Conservation (phyloP, 1,140 invertebrate species). For the Pemphigus obesinymphae region DNA sequence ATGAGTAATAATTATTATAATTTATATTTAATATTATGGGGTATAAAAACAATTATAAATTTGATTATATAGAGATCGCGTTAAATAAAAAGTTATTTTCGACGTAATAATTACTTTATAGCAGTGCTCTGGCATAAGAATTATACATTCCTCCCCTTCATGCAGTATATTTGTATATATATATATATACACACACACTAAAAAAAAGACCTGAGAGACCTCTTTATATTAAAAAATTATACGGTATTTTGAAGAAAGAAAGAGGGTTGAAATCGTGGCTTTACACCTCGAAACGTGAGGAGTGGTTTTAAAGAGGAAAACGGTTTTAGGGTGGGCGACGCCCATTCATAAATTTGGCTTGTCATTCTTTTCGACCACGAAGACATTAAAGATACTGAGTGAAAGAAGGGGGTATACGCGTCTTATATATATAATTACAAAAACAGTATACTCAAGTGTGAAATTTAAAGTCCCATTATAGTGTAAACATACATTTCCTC, state of each 20-base stretch:
- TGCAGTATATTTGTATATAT: neutral
- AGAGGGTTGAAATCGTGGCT: neutral
- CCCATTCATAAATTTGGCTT: constrained; percentile 30
- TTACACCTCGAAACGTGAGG: constrained; percentile 19
- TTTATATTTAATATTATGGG: no score
- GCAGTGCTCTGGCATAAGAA: neutral
- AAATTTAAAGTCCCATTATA: neutral
- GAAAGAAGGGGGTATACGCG: neutral
- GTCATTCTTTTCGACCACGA: constrained; percentile 17
- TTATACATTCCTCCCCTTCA: neutral
- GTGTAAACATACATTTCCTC: neutral
- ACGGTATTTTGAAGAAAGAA: constrained; percentile 2
- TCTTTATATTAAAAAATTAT: constrained; percentile 31
- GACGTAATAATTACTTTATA: neutral
- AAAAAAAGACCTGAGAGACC: neutral
- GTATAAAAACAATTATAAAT: neutral
- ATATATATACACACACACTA: neutral
- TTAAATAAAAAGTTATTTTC: neutral
- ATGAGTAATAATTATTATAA: no score
- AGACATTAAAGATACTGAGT: neutral
- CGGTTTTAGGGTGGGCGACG: neutral
- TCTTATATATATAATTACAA: constrained; percentile 1
- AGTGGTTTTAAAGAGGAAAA: constrained; percentile 10
- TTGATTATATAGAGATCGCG: neutral
- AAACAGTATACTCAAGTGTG: neutral